Percentiles rank a stretch among this genome's conserved stretches.
Conservation (phyloP, 2,797 vertebrate species). For the Phrynocephalus vlangalii region DNA sequence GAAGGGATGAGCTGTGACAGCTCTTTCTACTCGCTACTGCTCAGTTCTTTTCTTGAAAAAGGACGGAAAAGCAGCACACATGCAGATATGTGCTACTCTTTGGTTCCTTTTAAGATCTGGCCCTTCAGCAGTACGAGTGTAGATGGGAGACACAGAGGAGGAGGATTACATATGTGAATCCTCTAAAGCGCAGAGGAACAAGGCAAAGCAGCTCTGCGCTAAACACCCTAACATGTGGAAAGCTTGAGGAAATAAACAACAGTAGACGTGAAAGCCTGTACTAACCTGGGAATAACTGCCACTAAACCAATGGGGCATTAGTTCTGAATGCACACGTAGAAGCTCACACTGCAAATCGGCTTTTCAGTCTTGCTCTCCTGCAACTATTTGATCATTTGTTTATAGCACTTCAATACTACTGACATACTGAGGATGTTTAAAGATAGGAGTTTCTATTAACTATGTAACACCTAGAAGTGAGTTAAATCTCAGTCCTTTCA, state of each 20-base stretch:
- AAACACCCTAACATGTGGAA: not conserved
- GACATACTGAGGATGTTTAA: not conserved
- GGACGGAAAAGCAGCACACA: no score
- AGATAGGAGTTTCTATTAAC: not conserved
- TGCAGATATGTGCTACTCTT: not conserved
- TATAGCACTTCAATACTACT: not conserved
- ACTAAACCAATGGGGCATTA: not conserved
- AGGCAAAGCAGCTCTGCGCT: not conserved
- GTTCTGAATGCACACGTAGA: not conserved
- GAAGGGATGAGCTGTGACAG: not conserved
- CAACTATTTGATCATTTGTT: not conserved
- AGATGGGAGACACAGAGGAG: not conserved
- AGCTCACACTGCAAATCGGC: not conserved
- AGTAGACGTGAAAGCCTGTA: not conserved
- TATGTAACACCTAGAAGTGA: not conserved
- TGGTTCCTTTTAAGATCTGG: not conserved
- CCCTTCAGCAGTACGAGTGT: not conserved
- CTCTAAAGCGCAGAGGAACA: not conserved
- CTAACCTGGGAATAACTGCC: no score
- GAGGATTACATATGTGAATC: not conserved
- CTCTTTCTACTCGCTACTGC: not conserved
- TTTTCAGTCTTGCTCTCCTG: not conserved
- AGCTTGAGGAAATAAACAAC: not conserved
- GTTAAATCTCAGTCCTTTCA: not conserved
- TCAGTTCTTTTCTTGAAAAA: not conserved